Evolutionary conservation across 2,888 invertebrate genomes (phyloP).

Genomic region (Coecobrya sp.): DNA sequence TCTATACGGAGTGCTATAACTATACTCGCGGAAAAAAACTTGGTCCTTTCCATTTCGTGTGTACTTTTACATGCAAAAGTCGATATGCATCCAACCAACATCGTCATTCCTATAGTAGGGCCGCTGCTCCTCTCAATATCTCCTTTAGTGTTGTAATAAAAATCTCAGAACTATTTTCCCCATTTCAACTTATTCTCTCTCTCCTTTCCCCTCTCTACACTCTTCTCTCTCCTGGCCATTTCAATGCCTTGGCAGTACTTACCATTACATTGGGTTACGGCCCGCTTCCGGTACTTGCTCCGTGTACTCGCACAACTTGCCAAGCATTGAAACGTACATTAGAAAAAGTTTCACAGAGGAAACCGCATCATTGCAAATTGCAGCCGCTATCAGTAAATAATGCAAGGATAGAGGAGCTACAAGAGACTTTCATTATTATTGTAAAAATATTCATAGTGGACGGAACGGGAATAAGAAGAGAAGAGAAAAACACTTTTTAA

Average conservation of each 20-base stretch:
- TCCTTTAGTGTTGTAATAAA: constrained; percentile 73
- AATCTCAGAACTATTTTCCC: constrained; percentile 61
- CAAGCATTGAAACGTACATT: neutral
- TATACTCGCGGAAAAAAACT: neutral
- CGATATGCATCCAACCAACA: neutral
- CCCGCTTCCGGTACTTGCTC: constrained; percentile 43
- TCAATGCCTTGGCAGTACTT: constrained; percentile 42
- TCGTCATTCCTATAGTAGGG: neutral
- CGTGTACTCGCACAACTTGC: constrained; percentile 5
- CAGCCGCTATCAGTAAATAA: constrained; percentile 45
- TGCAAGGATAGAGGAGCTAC: constrained; percentile 4
- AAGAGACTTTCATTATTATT: constrained; percentile 19
- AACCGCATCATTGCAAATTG: constrained; percentile 66
- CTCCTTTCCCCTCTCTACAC: neutral
- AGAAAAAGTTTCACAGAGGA: constrained; percentile 7
- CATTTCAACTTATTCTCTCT: constrained; percentile 54
- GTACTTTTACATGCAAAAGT: neutral
- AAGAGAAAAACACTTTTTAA: neutral
- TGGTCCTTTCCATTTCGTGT: neutral
- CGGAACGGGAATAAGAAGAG: neutral
- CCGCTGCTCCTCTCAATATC: constrained; percentile 59
- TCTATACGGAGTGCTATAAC: too few species aligned
- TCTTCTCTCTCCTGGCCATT: neutral
- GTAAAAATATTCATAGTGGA: constrained; percentile 40
- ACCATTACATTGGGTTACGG: constrained; percentile 14